Evolutionary conservation across 2,113 vertebrate species (phyloP).

Genomic region (Thryonomys swinderianus): DNA sequence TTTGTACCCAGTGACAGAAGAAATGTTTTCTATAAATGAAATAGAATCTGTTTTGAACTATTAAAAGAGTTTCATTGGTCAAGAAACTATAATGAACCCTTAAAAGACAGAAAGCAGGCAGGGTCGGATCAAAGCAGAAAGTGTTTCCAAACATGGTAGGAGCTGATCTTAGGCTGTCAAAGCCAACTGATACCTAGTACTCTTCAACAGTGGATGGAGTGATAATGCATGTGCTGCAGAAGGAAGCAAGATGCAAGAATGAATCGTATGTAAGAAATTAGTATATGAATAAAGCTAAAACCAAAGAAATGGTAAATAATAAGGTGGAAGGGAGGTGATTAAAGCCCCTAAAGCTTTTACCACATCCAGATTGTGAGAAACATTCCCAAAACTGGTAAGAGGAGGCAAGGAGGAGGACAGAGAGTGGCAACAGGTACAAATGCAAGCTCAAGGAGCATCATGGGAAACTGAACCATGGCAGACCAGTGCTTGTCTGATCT

Average conservation of each 20-base stretch:
- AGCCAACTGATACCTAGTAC: neutral
- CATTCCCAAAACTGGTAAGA: neutral
- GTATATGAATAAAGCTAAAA: neutral
- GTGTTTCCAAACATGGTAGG: neutral
- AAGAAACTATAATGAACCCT: neutral
- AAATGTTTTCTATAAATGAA: neutral
- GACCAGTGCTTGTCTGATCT: neutral
- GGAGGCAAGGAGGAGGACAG: neutral
- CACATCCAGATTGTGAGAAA: neutral
- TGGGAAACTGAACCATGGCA: neutral
- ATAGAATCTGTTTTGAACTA: neutral
- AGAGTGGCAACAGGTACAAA: neutral
- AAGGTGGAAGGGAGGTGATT: neutral
- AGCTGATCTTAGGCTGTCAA: neutral
- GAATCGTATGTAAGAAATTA: neutral
- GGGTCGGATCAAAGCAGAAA: neutral
- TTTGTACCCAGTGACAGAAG: neutral
- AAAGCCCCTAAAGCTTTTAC: neutral
- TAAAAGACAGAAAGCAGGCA: neutral
- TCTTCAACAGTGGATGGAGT: neutral
- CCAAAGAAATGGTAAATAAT: constrained; percentile 32
- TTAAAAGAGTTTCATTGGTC: neutral
- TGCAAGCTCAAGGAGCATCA: neutral
- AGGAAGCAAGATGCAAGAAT: neutral
- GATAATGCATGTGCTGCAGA: neutral